phyloP scores from a whole-genome alignment of 1,140 invertebrate species.

The Aphaenogaster floridana region DNA sequence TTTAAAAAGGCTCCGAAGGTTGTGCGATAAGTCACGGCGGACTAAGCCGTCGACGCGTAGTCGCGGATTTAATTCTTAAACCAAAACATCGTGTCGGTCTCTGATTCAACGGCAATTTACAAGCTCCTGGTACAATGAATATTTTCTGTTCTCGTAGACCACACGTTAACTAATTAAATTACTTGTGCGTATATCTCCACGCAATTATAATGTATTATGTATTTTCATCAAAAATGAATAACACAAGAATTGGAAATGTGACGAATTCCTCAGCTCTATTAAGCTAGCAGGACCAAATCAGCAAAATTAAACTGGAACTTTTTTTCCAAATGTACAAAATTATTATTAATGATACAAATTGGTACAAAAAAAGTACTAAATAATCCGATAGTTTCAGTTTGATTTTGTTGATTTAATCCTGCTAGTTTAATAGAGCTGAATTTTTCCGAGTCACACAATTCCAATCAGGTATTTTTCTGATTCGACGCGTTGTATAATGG shows the following conservation, averaged over 20 bases:
- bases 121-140: background rate
- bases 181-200: background rate
- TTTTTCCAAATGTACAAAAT: too few species aligned
- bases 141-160: background rate
- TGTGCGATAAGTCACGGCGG: slow-evolving; percentile 20
- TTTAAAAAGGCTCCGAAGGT: slow-evolving; percentile 52
- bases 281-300: too few species aligned
- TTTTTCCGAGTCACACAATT: background rate
- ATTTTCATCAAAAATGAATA: background rate
- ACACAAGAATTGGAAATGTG: background rate
- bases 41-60: slow-evolving; percentile 13
- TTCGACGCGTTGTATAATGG: background rate
- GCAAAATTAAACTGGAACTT: too few species aligned
- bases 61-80: slow-evolving; percentile 27
- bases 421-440: background rate
- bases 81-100: background rate
- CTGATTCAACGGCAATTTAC: slow-evolving; percentile 16
- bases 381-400: too few species aligned
- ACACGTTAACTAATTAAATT: background rate
- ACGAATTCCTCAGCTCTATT: background rate
- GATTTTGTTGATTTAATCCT: too few species aligned
- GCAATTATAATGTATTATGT: background rate
- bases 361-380: too few species aligned
- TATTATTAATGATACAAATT: too few species aligned
- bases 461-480: too few species aligned